phyloP scores from a whole-genome alignment of 2,888 invertebrate species.

The Brachynemurus nebulosus region DNA sequence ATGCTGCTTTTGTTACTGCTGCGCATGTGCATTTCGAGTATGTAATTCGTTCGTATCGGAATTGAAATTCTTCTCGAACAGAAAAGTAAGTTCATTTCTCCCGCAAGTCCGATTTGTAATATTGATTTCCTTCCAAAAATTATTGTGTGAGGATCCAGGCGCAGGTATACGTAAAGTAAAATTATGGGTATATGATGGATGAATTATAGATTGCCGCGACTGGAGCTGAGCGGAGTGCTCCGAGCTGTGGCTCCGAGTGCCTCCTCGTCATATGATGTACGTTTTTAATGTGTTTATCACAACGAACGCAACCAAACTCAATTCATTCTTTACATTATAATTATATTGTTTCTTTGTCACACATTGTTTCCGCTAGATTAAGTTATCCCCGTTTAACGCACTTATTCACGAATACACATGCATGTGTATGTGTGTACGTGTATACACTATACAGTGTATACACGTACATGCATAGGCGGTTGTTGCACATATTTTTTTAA shows the following conservation, averaged over 20 bases:
- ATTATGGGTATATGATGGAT: background rate
- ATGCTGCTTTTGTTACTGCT: background rate
- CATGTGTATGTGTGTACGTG: no score
- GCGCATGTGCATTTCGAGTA: background rate
- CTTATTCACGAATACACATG: no score
- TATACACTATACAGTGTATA: no score
- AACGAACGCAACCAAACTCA: background rate
- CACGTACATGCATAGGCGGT: slow-evolving; percentile 1
- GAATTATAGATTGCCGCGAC: slow-evolving; percentile 1
- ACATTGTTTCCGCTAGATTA: slow-evolving; percentile 2
- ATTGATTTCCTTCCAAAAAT: slow-evolving; percentile 2
- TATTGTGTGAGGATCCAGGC: background rate
- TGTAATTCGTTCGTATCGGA: background rate
- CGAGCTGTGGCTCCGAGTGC: no score
- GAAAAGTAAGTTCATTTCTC: slow-evolving; percentile 1
- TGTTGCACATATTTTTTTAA: no score
- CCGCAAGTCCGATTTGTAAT: background rate
- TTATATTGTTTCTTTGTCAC: background rate
- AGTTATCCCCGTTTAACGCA: slow-evolving; percentile 1
- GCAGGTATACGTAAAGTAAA: background rate
- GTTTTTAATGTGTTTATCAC: slow-evolving; percentile 2
- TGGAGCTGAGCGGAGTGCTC: no score
- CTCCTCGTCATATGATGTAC: no score
- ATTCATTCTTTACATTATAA: no score
- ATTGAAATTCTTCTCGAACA: slow-evolving; percentile 1